A percentile compares a stretch with the other conserved stretches of the same genome.
phyloP scores from a whole-genome alignment of 1,140 invertebrate species.

The Marisa cornuarietis region DNA sequence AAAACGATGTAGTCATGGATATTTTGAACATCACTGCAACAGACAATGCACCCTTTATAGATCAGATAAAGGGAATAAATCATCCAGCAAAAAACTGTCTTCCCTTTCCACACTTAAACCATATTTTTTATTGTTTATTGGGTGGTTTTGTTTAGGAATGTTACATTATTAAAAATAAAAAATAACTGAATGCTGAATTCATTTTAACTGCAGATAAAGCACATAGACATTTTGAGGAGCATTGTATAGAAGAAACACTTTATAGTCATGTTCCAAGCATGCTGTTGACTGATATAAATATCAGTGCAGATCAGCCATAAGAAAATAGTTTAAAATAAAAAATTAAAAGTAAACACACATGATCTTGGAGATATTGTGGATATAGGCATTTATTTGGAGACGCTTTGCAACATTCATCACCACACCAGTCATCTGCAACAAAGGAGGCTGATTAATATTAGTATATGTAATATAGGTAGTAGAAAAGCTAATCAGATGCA shows the following conservation, averaged over 20 bases:
- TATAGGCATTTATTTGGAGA: slow-evolving; percentile 55
- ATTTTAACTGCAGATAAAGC: not conserved
- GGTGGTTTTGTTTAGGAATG: not conserved
- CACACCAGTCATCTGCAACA: slow-evolving; percentile 54
- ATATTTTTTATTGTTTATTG: not conserved
- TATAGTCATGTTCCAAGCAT: not conserved
- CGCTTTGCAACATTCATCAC: slow-evolving; percentile 56
- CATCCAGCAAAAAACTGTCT: not conserved
- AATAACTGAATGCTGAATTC: not conserved
- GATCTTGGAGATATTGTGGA: slow-evolving; percentile 39
- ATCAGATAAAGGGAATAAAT: not conserved
- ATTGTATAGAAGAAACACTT: not conserved
- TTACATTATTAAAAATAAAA: not conserved
- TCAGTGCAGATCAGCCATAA: not conserved
- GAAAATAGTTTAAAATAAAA: not conserved
- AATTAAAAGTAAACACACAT: slow-evolving; percentile 26
- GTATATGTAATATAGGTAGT: too few relatives aligned
- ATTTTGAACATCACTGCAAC: slow-evolving; percentile 37
- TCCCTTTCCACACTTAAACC: slow-evolving; percentile 1
- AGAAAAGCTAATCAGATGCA: too few relatives aligned
- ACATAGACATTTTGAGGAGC: not conserved
- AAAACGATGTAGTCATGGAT: slow-evolving; percentile 32
- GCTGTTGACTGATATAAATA: not conserved
- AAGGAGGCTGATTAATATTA: not conserved
- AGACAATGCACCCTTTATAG: not conserved